These are phyloP conservation scores for Poecile montanus DNA, from an alignment of 2,797 vertebrate genomes.

Conservation along the genomic window DNA sequence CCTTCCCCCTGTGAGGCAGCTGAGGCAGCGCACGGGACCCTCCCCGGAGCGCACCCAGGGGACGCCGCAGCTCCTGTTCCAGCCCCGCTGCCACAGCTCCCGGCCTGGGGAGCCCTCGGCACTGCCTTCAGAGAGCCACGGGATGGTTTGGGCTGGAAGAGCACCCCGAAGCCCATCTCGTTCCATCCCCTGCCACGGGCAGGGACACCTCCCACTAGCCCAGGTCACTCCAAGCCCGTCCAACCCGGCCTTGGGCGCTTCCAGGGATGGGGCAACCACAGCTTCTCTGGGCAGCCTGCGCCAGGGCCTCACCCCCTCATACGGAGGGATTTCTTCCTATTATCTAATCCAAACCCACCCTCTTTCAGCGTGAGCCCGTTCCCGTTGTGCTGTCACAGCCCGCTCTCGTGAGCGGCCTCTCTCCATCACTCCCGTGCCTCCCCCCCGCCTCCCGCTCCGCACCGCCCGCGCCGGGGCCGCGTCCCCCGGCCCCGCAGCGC, in stretches of 20 bases:
- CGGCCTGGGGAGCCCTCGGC: not conserved
- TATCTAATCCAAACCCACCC: not conserved
- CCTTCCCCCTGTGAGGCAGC: fast-evolving
- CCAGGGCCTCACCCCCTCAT: not conserved
- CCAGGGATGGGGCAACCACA: not conserved
- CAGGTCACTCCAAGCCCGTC: not conserved
- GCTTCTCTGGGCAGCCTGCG: not conserved
- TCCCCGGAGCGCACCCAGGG: fast-evolving
- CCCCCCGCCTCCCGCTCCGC: not conserved
- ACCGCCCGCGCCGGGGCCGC: not conserved
- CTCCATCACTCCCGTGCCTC: not conserved
- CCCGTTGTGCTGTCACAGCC: not conserved
- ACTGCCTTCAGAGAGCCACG: fast-evolving
- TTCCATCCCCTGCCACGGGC: not conserved
- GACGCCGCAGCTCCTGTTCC: fast-evolving
- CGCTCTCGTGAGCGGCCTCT: not conserved
- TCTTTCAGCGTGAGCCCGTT: not conserved
- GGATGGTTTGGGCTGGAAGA: fast-evolving
- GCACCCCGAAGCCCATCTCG: not conserved
- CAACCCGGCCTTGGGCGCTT: not conserved
- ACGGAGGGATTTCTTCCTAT: not conserved
- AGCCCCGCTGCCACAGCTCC: not conserved
- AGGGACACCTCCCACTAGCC: fast-evolving
- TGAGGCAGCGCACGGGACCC: fast-evolving
- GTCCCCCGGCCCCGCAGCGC: not conserved